These are phyloP conservation scores for Diprion similis DNA, from an alignment of 1,140 invertebrate genomes.

Conservation along the genomic window DNA sequence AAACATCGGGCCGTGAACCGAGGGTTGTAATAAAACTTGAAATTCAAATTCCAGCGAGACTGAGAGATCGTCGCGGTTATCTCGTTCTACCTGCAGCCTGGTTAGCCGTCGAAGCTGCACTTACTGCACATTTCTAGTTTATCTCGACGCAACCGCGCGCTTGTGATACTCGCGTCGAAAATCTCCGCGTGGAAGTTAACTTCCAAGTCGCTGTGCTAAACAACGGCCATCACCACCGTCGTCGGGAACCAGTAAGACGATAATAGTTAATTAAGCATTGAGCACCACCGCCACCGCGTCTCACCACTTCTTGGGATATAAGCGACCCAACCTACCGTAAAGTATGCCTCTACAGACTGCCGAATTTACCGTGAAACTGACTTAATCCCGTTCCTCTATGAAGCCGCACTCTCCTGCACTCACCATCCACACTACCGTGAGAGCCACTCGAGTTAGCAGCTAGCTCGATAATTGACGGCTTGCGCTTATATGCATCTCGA, in stretches of 20 bases:
- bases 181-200: neutral
- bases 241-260: neutral
- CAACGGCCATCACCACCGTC: neutral
- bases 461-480: slow-evolving; percentile 1
- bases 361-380: slow-evolving; percentile 5
- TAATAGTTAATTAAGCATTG: slow-evolving; percentile 6
- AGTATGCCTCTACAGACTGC: slow-evolving; percentile 4
- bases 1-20: neutral
- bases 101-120: neutral
- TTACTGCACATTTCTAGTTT: neutral
- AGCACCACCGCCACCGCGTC: neutral
- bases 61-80: neutral
- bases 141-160: neutral
- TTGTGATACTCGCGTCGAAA: no score
- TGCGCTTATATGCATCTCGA: neutral
- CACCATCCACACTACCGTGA: neutral
- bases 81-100: neutral
- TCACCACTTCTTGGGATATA: neutral
- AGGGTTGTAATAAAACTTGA: no score
- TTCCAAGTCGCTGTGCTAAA: neutral
- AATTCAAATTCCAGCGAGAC: neutral
- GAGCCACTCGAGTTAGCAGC: neutral
- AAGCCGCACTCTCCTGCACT: neutral
- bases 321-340: neutral
- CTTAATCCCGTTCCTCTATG: slow-evolving; percentile 1